phyloP scores from a whole-genome alignment of 2,113 vertebrate species.

The Pogonocichla stellata region DNA sequence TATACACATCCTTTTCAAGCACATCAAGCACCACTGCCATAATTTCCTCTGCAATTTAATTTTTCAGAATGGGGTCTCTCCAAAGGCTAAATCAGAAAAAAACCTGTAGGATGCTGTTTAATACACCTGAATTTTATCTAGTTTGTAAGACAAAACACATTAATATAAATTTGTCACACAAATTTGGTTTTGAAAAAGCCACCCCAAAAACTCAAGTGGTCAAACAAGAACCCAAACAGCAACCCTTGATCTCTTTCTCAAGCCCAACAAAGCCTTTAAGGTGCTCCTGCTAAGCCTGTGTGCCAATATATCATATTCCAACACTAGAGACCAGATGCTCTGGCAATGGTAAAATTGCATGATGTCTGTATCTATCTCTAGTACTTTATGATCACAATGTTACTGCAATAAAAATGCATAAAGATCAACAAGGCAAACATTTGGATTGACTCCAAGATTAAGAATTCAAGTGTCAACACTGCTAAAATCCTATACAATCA shows the following conservation, averaged over 20 bases:
- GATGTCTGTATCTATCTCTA: neutral
- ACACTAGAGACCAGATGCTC: neutral
- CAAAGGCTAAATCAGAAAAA: neutral
- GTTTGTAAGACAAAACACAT: neutral
- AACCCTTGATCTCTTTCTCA: rapidly evolving
- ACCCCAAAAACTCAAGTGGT: rapidly evolving
- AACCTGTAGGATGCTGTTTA: rapidly evolving
- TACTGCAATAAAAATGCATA: neutral
- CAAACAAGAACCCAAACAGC: neutral
- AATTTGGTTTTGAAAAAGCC: neutral
- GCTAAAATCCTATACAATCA: neutral
- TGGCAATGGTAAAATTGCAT: neutral
- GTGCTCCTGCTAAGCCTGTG: neutral
- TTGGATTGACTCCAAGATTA: neutral
- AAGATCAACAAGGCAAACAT: neutral
- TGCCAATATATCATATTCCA: neutral
- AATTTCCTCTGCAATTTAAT: neutral
- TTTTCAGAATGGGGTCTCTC: neutral
- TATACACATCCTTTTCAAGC: neutral
- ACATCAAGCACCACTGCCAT: neutral
- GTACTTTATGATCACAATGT: neutral
- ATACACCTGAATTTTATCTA: neutral
- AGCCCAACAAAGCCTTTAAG: neutral
- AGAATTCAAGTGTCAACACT: neutral
- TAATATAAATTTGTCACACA: neutral